Conservation (phyloP, 2,113 vertebrate genomes). For the Aix galericulata region DNA sequence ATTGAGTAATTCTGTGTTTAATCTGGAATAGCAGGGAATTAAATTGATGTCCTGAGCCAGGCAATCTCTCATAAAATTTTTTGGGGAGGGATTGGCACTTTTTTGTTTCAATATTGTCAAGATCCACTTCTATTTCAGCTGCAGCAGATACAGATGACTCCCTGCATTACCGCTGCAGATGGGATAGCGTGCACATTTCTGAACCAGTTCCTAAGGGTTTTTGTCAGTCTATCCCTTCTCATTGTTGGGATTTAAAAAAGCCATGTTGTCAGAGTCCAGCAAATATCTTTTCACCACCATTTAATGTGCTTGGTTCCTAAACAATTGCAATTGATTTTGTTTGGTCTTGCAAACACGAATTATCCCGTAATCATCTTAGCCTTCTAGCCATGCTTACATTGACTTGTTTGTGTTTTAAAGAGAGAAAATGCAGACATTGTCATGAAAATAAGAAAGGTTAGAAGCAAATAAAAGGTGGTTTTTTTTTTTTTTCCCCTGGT, state of each 20-base stretch:
- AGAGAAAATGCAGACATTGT: constrained; percentile 28
- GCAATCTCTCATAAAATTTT: not conserved
- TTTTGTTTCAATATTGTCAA: not conserved
- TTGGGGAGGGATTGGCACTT: not conserved
- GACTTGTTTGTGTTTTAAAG: constrained; percentile 45
- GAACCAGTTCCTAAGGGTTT: not conserved
- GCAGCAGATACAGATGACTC: not conserved
- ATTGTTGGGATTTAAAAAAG: not conserved
- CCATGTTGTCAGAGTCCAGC: not conserved
- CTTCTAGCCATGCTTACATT: constrained; percentile 46
- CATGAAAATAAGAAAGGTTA: constrained; percentile 28
- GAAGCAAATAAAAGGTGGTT: not conserved
- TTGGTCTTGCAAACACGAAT: constrained; percentile 72
- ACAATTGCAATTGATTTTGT: constrained; percentile 74
- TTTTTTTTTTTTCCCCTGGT: not conserved
- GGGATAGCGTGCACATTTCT: not conserved
- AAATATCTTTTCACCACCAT: constrained; percentile 23
- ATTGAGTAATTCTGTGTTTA: constrained; percentile 47
- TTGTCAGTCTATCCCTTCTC: not conserved
- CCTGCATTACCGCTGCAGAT: accelerated
- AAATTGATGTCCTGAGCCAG: constrained; percentile 20
- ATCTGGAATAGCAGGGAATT: constrained; percentile 2
- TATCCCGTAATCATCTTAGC: constrained; percentile 64
- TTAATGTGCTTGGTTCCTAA: constrained; percentile 37
- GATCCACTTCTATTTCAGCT: not conserved